Evolutionary conservation across 1,140 invertebrate genomes (phyloP).

Genomic region (Amyelois transitella): DNA sequence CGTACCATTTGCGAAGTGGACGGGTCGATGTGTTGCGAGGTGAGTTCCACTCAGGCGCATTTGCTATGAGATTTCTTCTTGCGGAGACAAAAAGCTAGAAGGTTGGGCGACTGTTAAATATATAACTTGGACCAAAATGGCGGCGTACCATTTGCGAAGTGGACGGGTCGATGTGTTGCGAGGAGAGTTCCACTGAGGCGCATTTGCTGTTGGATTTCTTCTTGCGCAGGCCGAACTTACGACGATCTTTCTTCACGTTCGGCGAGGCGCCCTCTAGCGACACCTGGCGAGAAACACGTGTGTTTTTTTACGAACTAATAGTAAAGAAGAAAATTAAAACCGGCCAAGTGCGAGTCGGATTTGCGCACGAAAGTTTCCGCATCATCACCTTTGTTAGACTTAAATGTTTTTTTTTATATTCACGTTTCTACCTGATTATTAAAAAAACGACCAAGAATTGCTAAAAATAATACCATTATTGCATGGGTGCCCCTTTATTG

Average conservation of each 20-base stretch:
- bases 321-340: no score
- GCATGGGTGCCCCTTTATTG: no score
- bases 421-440: no score
- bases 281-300: conserved; percentile 26
- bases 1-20: conserved; percentile 57
- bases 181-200: conserved; percentile 77
- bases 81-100: conserved; percentile 80
- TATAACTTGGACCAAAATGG: no score
- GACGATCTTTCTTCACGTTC: conserved; percentile 80
- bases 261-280: conserved; percentile 77
- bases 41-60: conserved; percentile 78
- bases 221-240: conserved; percentile 81
- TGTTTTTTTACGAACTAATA: no score
- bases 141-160: conserved; percentile 52
- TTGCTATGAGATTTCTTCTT: conserved; percentile 79
- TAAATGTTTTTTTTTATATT: no score
- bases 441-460: no score
- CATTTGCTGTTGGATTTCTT: conserved; percentile 79
- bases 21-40: conserved; percentile 59
- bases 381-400: no score
- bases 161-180: conserved; percentile 59
- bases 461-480: no score
- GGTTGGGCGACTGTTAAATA: no score
- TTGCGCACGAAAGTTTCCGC: no score
- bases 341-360: no score